These are phyloP conservation scores for Orthonychiurus folsomi DNA, from an alignment of 2,888 invertebrate genomes.

Conservation along the genomic window DNA sequence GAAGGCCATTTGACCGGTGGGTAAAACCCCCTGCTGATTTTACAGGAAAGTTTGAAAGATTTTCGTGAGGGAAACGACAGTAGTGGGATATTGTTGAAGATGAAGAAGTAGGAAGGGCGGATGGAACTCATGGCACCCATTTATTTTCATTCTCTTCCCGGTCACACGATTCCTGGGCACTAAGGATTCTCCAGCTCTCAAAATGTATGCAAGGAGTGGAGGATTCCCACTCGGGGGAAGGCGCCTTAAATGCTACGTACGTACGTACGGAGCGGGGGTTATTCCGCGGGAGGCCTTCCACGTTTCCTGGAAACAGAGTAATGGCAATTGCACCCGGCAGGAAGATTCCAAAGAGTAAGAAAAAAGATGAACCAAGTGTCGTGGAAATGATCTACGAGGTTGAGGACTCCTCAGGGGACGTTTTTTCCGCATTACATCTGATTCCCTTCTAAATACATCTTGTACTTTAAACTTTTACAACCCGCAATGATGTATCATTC, in stretches of 20 bases:
- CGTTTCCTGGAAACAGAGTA: neutral
- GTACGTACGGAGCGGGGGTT: too few species aligned
- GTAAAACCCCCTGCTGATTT: too few species aligned
- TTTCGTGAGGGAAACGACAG: too few species aligned
- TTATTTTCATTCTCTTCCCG: neutral
- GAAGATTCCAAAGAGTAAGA: neutral
- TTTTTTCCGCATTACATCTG: neutral
- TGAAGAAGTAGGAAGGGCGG: neutral
- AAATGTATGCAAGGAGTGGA: neutral
- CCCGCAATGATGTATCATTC: too few species aligned
- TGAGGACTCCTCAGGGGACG: neutral
- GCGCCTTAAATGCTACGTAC: too few species aligned
- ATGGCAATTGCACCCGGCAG: neutral
- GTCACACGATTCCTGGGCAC: neutral
- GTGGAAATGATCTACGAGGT: neutral
- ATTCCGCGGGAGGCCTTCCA: neutral
- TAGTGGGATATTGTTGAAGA: neutral
- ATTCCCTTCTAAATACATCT: constrained; percentile 1
- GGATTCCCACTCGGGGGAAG: neutral
- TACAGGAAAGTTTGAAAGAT: too few species aligned
- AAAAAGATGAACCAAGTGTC: constrained; percentile 1
- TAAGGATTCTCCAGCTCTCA: too few species aligned
- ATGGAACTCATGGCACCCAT: constrained; percentile 1
- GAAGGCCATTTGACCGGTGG: too few species aligned
- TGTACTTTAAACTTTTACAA: neutral